These are phyloP conservation scores for Xiphophorus birchmanni DNA, from an alignment of 2,797 vertebrate genomes.

Conservation along the genomic window DNA sequence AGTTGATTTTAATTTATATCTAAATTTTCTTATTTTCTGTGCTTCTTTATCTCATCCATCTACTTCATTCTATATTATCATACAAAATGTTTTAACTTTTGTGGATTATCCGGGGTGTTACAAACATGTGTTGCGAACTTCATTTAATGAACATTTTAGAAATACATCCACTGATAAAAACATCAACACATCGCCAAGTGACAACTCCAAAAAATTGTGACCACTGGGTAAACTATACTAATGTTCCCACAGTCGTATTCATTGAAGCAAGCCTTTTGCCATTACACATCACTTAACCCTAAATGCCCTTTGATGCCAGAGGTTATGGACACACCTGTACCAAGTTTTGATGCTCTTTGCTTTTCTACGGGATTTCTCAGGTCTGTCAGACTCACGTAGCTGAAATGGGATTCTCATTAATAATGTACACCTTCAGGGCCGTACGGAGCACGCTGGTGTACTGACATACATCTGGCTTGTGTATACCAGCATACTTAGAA, in stretches of 20 bases:
- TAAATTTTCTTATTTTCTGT: not conserved
- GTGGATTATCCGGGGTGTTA: not conserved
- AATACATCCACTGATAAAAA: not conserved
- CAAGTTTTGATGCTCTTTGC: conserved; percentile 30
- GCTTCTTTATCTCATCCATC: not conserved
- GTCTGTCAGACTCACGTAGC: conserved; percentile 31
- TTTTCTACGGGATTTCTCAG: conserved; percentile 36
- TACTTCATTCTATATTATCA: not conserved
- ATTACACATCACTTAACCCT: conserved; percentile 30
- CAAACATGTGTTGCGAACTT: not conserved
- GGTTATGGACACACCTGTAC: conserved; percentile 16
- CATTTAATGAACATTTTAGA: not conserved
- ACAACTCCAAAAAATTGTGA: not conserved
- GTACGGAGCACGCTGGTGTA: conserved; percentile 25
- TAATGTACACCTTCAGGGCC: conserved; percentile 43
- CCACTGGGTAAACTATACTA: not conserved
- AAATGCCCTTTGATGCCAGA: conserved; percentile 23
- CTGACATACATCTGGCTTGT: conserved; percentile 40
- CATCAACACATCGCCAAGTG: not conserved
- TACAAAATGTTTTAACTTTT: not conserved
- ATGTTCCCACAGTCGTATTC: conserved; percentile 10
- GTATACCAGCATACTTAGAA: conserved; percentile 45
- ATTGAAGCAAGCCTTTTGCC: conserved; percentile 7
- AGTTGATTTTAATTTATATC: not conserved
- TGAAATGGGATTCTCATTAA: conserved; percentile 39